Evolutionary conservation across 2,113 vertebrate species (phyloP).

Genomic region (Crypturellus undulatus): DNA sequence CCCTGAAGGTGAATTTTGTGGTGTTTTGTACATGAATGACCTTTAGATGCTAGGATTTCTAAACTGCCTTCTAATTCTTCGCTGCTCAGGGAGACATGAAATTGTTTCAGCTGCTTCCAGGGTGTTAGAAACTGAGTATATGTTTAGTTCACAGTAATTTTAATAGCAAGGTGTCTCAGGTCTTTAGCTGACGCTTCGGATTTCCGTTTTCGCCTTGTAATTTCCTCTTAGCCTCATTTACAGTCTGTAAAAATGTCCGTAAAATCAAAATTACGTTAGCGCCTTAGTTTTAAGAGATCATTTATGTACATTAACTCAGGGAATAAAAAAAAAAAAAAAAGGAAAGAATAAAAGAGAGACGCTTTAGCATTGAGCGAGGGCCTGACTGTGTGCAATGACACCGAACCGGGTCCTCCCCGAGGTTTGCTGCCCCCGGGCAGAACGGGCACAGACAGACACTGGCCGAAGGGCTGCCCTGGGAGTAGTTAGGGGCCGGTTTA

Average conservation of each 20-base stretch:
- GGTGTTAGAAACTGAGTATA: background rate
- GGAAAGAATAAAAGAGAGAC: background rate
- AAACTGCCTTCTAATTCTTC: background rate
- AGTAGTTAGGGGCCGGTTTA: background rate
- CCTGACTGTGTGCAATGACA: background rate
- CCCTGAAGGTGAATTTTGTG: background rate
- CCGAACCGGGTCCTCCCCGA: background rate
- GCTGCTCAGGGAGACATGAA: background rate
- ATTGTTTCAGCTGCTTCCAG: background rate
- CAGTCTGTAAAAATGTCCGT: background rate
- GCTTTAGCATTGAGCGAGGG: background rate
- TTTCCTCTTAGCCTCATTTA: background rate
- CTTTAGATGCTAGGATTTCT: background rate
- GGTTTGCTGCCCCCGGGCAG: slow-evolving; percentile 12
- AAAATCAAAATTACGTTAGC: background rate
- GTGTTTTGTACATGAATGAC: background rate
- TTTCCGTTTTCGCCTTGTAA: background rate
- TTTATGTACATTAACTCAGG: background rate
- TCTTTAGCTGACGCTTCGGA: background rate
- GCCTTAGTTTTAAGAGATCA: background rate
- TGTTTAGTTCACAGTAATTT: background rate
- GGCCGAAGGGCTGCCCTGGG: background rate
- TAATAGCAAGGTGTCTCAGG: background rate
- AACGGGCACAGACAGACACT: slow-evolving; percentile 10
- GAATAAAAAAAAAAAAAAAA: background rate